Base-by-base conservation (phyloP, 2,888 invertebrate genomes). In the Himalopsyche anomala region DNA sequence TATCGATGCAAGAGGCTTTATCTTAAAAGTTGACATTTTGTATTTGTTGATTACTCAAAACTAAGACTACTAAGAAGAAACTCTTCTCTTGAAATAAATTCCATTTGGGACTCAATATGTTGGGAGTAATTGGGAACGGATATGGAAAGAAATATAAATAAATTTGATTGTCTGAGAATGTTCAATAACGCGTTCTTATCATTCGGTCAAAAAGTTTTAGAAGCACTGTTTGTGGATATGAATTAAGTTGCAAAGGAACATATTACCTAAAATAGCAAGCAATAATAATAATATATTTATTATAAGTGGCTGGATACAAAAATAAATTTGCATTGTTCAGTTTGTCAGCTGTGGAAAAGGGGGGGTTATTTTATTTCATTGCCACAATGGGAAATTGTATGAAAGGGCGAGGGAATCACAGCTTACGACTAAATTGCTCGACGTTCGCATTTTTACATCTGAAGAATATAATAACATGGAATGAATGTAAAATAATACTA, bases 281-380 rank as follows among this genome's bases (percentile, higher is more conserved):
- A 62, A 62, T 62, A 62, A 85, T 62, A 62, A 85, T 82, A 85
- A 85, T 85, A 62, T 19, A 62, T 62, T 62, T 84, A 80, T 80
- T 84, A 85, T 87, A 87, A 87, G 85, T 87, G 87, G 85, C 85
- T 82, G 62, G 87, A 85, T 84, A 87, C 84, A 81, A 86, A 62
- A 87, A 86, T 87, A 87, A 84, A 87, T 87, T 85, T 84, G 85
- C 84, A 87, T 86, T 79, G 84, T 80, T 80, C 85, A 82, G 81
- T 38, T 42, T 38, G 80, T 80, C 42, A 80, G 80, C 80, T 42
- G 81, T 56, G 83, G 85, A 51, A 28, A 19, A 54, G 79, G 84
- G 80, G 84, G 62, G 84, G 17, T 51, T 36, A 36, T 51, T 62
- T 62, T 62, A 62, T 62, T 19, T 62, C 62, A 62, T 62, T 62